Conservation (phyloP, 2,888 invertebrate genomes). For the Stenurella melanura region DNA sequence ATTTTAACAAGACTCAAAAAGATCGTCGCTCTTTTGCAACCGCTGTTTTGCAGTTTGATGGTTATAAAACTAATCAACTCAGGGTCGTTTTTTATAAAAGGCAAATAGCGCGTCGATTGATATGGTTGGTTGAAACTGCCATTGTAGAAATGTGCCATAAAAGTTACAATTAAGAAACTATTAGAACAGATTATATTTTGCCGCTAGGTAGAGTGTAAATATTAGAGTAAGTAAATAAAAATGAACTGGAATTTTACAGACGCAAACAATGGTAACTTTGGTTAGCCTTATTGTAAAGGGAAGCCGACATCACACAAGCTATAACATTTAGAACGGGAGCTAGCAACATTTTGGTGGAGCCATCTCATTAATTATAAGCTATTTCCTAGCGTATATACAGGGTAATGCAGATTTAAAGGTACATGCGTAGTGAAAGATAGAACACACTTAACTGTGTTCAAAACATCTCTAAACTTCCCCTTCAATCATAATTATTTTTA, state of each 20-base stretch:
- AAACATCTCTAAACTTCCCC: no score
- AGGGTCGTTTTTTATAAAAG: constrained; percentile 7
- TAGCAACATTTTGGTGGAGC: no score
- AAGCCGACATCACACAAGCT: no score
- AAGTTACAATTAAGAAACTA: background rate
- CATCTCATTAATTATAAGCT: no score
- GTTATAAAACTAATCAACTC: constrained; percentile 1
- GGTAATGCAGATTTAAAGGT: no score
- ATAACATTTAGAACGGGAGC: no score
- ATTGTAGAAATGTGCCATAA: background rate
- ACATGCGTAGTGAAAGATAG: no score
- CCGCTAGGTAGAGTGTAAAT: background rate
- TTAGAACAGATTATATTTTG: background rate
- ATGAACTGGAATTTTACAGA: background rate
- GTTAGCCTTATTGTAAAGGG: no score
- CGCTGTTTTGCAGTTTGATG: background rate
- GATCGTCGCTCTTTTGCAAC: constrained; percentile 6
- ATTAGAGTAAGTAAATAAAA: background rate
- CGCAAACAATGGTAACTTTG: background rate
- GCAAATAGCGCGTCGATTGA: background rate
- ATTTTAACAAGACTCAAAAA: constrained; percentile 4
- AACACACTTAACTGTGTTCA: no score
- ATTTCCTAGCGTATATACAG: no score
- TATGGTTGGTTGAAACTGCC: background rate
- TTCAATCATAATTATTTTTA: no score